Base-by-base conservation (phyloP, 2,797 vertebrate species). In the Botia almorhae region DNA sequence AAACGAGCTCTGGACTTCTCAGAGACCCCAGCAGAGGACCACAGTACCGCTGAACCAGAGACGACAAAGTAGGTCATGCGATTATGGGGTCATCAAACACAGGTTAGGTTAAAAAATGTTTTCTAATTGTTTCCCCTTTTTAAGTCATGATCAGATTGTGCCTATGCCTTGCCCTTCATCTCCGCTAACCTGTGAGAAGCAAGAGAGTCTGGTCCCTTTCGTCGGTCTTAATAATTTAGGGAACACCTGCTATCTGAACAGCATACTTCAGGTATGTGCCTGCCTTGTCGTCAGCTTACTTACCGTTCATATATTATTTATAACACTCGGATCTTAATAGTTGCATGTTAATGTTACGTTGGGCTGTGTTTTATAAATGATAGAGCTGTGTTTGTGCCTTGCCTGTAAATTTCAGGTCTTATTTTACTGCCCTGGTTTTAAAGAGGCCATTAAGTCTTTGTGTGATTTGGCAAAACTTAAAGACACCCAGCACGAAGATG, bases 211-310 rank as follows among this genome's bases (percentile, higher is more conserved):
- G 81, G 75, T 97, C 82, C 98, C 98, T 2, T 99, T 99, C 85
- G 96, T 98, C 85, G 98, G 97, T 7, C 85, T 99, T 87, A 98
- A 96, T 90, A 99, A 99, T 83, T 92, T 99, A 26, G 97, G 98
- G 68, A 99, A 99, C 91, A 99, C 97, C 69, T 99, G 98, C 87
- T 99, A 99, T 87, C 92, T 99, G 82, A 99, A 99, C 92, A 99
- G 97, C n/a, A 89, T 99, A 69, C 94, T 99, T 87, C 97, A 99
- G 96, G 97, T 97, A 90, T 19, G 29, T 61, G 61, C 2, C 16
- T 8, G 55, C 1, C n/a, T 2, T 43, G 21, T 60, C 16, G 46
- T 58, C n/a, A 43, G 0, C 3, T 55, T 46, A 55, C 12, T 2
- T 48, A 13, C 21, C 14, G 10, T 29, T 71, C 4, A 46, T 63